phyloP scores from a whole-genome alignment of 1,140 invertebrate species.

The Formica selysi region DNA sequence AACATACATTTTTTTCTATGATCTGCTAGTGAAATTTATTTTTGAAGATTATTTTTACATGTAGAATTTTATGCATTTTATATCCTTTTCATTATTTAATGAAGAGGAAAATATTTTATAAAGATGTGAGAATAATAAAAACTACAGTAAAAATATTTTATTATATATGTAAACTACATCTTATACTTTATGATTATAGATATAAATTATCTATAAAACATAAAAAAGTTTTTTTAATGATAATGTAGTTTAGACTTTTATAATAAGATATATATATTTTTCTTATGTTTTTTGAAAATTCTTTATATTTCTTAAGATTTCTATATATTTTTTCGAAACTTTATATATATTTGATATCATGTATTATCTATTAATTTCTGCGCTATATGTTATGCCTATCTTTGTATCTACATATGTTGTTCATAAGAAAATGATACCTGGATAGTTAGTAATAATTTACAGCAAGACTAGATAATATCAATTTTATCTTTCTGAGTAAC shows the following conservation, averaged over 20 bases:
- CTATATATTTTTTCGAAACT: not conserved
- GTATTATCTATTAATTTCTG: not conserved
- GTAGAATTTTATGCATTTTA: not conserved
- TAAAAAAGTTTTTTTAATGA: not conserved
- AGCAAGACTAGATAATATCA: constrained; percentile 24
- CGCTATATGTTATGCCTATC: no score
- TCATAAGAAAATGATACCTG: not conserved
- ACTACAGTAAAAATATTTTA: constrained; percentile 6
- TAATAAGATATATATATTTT: no score
- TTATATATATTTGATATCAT: not conserved
- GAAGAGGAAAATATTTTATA: not conserved
- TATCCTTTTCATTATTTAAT: not conserved
- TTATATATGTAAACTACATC: not conserved
- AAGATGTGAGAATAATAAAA: not conserved
- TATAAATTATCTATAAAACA: not conserved
- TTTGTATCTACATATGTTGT: no score
- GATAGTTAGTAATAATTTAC: not conserved
- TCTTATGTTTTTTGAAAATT: not conserved
- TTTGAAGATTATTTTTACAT: not conserved
- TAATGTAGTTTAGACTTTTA: not conserved
- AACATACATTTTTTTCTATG: not conserved
- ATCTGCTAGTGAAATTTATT: not conserved
- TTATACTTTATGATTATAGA: not conserved
- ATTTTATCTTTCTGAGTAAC: constrained; percentile 26
- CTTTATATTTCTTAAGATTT: not conserved